These are phyloP conservation scores for Scomberomorus guttatus DNA, from an alignment of 2,797 vertebrate genomes.

Conservation along the genomic window DNA sequence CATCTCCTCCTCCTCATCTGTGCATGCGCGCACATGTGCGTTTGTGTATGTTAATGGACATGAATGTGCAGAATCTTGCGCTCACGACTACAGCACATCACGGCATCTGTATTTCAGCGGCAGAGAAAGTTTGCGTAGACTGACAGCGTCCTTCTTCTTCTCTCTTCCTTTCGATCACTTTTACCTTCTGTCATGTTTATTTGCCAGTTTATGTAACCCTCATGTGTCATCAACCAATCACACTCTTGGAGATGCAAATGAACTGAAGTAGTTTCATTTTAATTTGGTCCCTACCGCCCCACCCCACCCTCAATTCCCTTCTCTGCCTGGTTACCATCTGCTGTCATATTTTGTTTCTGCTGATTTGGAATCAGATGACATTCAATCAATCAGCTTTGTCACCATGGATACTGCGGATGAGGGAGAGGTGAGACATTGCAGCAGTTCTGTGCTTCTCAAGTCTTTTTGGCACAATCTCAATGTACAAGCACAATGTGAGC, in stretches of 20 bases:
- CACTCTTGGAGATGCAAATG: constrained; percentile 35
- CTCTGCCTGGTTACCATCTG: constrained; percentile 89
- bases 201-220: constrained; percentile 6
- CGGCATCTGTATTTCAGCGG: background rate
- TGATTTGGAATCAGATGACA: constrained; percentile 91
- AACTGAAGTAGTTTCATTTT: constrained; percentile 28
- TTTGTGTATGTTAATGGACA: background rate
- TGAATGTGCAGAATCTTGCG: background rate
- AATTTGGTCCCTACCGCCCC: constrained; percentile 22
- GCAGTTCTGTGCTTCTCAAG: background rate
- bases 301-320: background rate
- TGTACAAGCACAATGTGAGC: too few relatives aligned
- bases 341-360: constrained; percentile 87
- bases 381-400: constrained; percentile 90
- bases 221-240: constrained; percentile 20
- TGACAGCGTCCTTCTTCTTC: background rate
- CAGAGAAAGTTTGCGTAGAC: background rate
- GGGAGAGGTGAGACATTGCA: constrained; percentile 38
- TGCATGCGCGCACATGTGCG: constrained; percentile 8
- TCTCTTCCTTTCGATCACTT: constrained; percentile 9
- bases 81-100: background rate
- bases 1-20: constrained; percentile 52
- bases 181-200: background rate
- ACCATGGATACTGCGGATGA: constrained; percentile 87
- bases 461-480: constrained; percentile 9